Percentiles rank a stretch among this genome's conserved stretches.
Conservation (phyloP, 2,888 invertebrate genomes). For the Tachina fera region DNA sequence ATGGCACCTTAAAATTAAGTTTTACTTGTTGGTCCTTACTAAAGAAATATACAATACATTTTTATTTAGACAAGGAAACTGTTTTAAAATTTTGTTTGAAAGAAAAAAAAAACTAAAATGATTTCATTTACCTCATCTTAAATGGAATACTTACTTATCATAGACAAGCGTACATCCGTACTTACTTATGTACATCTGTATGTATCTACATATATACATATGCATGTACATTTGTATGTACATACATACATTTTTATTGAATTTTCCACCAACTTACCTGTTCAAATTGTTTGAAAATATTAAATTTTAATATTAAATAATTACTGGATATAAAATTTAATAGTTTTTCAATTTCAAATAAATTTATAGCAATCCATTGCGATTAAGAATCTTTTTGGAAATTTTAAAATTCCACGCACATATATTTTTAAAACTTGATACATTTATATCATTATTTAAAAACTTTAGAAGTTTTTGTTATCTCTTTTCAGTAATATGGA, state of each 20-base stretch:
- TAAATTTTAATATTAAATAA: conserved; percentile 48
- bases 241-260: background rate
- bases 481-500: too few species aligned
- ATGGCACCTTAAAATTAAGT: conserved; percentile 57
- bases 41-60: conserved; percentile 28
- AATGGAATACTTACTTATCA: conserved; percentile 6
- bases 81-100: conserved; percentile 57
- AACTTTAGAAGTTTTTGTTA: too few species aligned
- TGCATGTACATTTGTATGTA: too few species aligned
- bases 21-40: conserved; percentile 58
- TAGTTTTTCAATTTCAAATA: conserved; percentile 31
- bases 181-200: too few species aligned
- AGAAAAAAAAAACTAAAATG: conserved; percentile 14
- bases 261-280: conserved; percentile 7
- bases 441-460: background rate
- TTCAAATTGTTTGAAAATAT: conserved; percentile 33
- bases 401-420: too few species aligned
- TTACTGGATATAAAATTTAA: conserved; percentile 50
- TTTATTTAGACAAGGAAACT: conserved; percentile 31
- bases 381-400: background rate
- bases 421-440: background rate
- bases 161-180: too few species aligned
- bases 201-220: too few species aligned
- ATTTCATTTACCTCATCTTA: conserved; percentile 3
- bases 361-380: background rate